Evolutionary conservation across 2,888 invertebrate genomes (phyloP).

Genomic region (Ptycholaimellus sp.): DNA sequence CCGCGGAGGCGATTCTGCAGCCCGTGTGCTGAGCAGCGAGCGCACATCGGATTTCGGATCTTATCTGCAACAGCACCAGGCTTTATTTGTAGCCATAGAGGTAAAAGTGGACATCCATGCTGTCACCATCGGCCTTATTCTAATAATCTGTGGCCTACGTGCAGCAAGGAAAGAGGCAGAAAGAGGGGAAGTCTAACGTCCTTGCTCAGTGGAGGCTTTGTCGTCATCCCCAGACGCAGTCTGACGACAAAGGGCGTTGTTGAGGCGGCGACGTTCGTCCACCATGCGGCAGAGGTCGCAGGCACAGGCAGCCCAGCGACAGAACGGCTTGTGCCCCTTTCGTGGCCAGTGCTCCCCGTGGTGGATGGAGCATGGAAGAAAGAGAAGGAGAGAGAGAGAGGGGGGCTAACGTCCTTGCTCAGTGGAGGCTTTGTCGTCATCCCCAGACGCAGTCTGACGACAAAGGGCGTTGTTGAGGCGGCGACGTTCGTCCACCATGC

Average conservation of each 20-base stretch:
- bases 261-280: slow-evolving; percentile 18
- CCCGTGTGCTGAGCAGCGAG: slow-evolving; percentile 21
- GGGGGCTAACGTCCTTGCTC: not conserved
- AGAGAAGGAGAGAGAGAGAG: too few species aligned
- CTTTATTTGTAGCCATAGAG: not conserved
- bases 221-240: slow-evolving; percentile 7
- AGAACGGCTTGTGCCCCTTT: slow-evolving; percentile 22
- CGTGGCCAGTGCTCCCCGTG: slow-evolving; percentile 10
- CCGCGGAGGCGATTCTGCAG: slow-evolving; percentile 15
- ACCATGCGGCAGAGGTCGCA: slow-evolving; percentile 20
- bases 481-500: not conserved
- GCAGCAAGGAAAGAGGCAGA: too few species aligned
- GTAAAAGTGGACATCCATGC: too few species aligned
- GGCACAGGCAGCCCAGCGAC: slow-evolving; percentile 10
- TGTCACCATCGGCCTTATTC: too few species aligned
- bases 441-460: slow-evolving; percentile 9
- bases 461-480: slow-evolving; percentile 10
- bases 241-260: slow-evolving; percentile 16
- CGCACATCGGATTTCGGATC: slow-evolving; percentile 15
- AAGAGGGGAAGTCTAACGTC: too few species aligned
- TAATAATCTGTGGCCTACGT: too few species aligned
- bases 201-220: not conserved
- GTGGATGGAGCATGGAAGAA: too few species aligned
- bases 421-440: slow-evolving; percentile 2
- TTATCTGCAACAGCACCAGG: slow-evolving; percentile 1